Percentiles rank a stretch among this genome's conserved stretches.
phyloP scores from a whole-genome alignment of 2,797 vertebrate genomes.

The Sciurus vulgaris region DNA sequence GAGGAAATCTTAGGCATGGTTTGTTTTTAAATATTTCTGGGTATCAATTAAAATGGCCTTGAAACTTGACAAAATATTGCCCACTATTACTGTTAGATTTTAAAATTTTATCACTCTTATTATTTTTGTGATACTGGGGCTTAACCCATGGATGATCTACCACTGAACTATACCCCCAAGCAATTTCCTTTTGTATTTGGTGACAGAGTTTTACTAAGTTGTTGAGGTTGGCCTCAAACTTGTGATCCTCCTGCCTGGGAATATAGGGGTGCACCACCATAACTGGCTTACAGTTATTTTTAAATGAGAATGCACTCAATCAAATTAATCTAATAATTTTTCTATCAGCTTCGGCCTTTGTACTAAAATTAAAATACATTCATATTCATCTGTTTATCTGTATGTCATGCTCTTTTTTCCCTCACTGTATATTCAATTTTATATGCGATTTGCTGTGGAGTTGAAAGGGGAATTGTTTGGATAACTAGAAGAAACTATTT shows the following conservation, averaged over 20 bases:
- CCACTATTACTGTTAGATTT: neutral
- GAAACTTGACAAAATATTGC: neutral
- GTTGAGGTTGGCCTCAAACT: neutral
- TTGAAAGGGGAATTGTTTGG: neutral
- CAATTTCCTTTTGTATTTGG: too few relatives aligned
- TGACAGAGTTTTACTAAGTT: neutral
- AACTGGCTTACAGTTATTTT: neutral
- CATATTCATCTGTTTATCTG: neutral
- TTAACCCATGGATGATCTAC: too few relatives aligned
- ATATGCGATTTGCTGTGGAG: neutral
- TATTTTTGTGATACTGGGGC: too few relatives aligned
- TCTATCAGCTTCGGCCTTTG: neutral
- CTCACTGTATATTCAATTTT: neutral
- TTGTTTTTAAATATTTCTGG: neutral
- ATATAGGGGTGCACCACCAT: too few relatives aligned
- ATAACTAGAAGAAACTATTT: neutral
- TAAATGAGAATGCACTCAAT: neutral
- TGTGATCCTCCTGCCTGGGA: neutral
- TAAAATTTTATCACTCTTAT: neutral
- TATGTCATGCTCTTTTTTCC: neutral
- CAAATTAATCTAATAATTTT: neutral
- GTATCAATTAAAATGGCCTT: neutral
- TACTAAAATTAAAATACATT: neutral
- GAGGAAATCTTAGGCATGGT: neutral
- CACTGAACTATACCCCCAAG: too few relatives aligned